Conservation (phyloP, 2,113 vertebrate species). For the Puffinus mauretanicus region DNA sequence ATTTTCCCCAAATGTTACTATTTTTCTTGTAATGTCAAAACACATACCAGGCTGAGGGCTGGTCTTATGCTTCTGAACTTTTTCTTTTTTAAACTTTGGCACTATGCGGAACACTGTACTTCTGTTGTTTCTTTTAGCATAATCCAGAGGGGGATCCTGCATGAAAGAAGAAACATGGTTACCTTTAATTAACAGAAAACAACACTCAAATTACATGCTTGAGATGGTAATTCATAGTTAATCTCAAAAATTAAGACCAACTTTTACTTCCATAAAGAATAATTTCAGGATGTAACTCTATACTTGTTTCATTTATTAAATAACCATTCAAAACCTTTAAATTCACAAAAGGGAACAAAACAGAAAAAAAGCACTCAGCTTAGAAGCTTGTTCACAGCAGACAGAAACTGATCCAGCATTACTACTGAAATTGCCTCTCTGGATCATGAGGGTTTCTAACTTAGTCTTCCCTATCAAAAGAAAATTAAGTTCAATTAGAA, state of each 20-base stretch:
- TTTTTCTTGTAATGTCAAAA: neutral
- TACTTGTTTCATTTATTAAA: neutral
- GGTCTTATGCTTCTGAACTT: constrained; percentile 86
- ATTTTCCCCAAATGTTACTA: neutral
- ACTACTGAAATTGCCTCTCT: neutral
- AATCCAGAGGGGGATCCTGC: constrained; percentile 92
- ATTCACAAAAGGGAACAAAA: neutral
- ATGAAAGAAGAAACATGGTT: constrained; percentile 35
- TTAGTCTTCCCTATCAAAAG: neutral
- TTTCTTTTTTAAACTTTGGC: constrained; percentile 99
- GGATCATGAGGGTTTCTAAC: neutral
- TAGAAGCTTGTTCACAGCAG: neutral
- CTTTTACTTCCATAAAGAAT: neutral
- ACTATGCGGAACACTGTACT: constrained; percentile 96
- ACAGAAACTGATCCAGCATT: neutral
- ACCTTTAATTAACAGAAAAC: neutral
- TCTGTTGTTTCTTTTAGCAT: constrained; percentile 94
- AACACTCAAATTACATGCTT: neutral
- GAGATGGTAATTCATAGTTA: neutral
- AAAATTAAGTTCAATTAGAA: neutral
- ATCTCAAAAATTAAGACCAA: neutral
- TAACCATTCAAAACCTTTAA: neutral
- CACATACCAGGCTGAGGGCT: constrained; percentile 91
- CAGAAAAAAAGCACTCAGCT: neutral
- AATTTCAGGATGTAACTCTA: neutral